Percentiles rank a stretch among this genome's conserved stretches.
Conservation (phyloP, 2,797 vertebrate species). For the Danio kyathit region DNA sequence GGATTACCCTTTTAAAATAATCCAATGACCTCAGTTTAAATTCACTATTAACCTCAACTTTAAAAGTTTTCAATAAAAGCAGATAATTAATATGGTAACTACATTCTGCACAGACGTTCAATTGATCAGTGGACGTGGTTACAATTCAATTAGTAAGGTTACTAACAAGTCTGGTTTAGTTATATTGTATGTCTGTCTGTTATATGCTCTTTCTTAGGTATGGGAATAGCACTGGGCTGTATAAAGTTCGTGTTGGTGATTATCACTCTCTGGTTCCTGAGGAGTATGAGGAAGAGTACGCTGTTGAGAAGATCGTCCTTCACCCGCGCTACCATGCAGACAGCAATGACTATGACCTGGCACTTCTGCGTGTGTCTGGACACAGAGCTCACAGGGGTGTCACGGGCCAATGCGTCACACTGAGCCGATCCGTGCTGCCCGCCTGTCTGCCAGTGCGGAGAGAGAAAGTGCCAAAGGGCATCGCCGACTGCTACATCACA, state of each 20-base stretch:
- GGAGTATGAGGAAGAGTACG: conserved; percentile 92
- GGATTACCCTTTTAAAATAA: too few relatives aligned
- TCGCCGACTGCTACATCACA: conserved; percentile 91
- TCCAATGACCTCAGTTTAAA: too few relatives aligned
- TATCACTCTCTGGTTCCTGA: conserved; percentile 94
- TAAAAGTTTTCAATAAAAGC: too few relatives aligned
- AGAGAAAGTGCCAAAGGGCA: conserved; percentile 88
- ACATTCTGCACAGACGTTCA: too few relatives aligned
- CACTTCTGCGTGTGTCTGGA: conserved; percentile 85
- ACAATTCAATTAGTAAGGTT: too few relatives aligned
- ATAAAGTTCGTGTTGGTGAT: conserved; percentile 92
- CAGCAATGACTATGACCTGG: conserved; percentile 93
- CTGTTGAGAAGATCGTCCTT: conserved; percentile 85
- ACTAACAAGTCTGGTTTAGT: too few relatives aligned
- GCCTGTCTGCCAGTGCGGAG: conserved; percentile 88
- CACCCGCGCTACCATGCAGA: conserved; percentile 86
- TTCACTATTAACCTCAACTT: too few relatives aligned
- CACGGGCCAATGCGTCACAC: conserved; percentile 81
- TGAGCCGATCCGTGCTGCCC: conserved; percentile 88
- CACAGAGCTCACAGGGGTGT: conserved; percentile 68
- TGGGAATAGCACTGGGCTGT: conserved; percentile 88
- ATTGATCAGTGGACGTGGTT: too few relatives aligned
- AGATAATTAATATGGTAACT: too few relatives aligned
- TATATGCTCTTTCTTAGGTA: conserved; percentile 79
- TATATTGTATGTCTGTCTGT: background rate